A percentile compares a stretch with the other conserved stretches of the same genome.
Evolutionary conservation across 2,113 vertebrate genomes (phyloP).

Genomic region (Callionymus lyra): DNA sequence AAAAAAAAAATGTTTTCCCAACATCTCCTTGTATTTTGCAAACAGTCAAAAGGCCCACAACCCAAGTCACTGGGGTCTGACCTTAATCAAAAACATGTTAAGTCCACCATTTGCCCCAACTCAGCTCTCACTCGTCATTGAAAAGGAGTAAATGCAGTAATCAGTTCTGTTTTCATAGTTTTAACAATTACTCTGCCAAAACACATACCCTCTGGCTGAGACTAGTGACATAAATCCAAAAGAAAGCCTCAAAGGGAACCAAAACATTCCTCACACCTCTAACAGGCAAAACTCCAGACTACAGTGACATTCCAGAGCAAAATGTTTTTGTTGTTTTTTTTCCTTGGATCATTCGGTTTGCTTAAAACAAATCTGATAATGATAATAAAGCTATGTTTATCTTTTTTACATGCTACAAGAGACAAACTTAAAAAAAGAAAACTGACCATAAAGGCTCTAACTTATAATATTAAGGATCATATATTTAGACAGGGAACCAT

Average conservation of each 20-base stretch:
- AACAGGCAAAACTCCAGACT: conserved; percentile 16
- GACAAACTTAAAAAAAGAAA: too few species aligned
- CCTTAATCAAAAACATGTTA: conserved; percentile 71
- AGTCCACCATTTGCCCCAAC: conserved; percentile 15
- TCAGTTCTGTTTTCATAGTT: conserved; percentile 26
- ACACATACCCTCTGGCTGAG: conserved; percentile 25
- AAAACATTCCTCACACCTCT: conserved; percentile 34
- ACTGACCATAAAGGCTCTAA: too few species aligned
- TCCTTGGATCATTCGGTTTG: too few species aligned
- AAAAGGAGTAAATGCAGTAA: conserved; percentile 3
- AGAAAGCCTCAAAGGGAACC: conserved; percentile 17
- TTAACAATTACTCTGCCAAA: conserved; percentile 35
- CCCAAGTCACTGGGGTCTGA: conserved; percentile 52
- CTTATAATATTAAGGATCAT: too few species aligned
- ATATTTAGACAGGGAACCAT: too few species aligned
- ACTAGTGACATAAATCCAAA: conserved; percentile 17
- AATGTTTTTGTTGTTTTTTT: too few species aligned
- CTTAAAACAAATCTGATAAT: too few species aligned
- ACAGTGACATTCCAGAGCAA: too few species aligned
- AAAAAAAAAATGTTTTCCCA: too few species aligned
- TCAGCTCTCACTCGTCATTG: conserved; percentile 13
- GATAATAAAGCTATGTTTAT: too few species aligned
- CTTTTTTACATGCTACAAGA: too few species aligned
- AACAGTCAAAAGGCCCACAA: conserved; percentile 49
- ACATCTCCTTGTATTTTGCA: conserved; percentile 39